Evolutionary conservation across 2,113 vertebrate species (phyloP).

Genomic region (Sminthopsis crassicaudata): DNA sequence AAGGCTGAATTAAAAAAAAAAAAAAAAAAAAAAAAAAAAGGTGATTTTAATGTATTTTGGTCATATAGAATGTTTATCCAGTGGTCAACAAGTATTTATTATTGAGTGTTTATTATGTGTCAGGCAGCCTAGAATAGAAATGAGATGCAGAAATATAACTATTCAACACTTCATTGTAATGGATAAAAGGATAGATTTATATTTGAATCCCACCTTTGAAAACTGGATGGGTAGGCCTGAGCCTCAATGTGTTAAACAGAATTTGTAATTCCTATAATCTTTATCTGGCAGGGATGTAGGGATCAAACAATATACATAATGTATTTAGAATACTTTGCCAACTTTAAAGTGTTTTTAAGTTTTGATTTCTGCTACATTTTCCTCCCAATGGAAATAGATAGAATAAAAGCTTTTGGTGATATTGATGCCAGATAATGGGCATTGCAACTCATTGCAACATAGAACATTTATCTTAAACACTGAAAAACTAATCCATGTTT

Average conservation of each 20-base stretch:
- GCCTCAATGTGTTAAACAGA: neutral
- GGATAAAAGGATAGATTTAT: neutral
- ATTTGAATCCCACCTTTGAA: neutral
- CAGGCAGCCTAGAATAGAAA: neutral
- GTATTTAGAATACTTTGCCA: neutral
- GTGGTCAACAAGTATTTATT: neutral
- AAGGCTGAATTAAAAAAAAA: neutral
- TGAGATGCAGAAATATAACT: neutral
- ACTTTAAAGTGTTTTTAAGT: neutral
- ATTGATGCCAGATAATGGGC: constrained; percentile 27
- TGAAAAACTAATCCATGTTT: neutral
- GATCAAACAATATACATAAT: neutral
- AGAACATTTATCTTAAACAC: neutral
- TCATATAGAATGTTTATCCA: neutral
- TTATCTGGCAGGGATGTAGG: neutral
- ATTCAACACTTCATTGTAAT: neutral
- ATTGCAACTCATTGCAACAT: neutral
- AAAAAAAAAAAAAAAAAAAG: neutral
- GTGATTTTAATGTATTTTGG: neutral
- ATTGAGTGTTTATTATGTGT: neutral
- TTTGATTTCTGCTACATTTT: neutral
- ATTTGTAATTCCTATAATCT: neutral
- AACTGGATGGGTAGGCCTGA: neutral
- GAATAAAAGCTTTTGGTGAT: constrained; percentile 24
- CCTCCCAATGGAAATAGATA: neutral